Evolutionary conservation across 2,113 vertebrate genomes (phyloP), one percentile per base, ranked within the genome.

Genomic region (Oceanodroma tethys): DNA sequence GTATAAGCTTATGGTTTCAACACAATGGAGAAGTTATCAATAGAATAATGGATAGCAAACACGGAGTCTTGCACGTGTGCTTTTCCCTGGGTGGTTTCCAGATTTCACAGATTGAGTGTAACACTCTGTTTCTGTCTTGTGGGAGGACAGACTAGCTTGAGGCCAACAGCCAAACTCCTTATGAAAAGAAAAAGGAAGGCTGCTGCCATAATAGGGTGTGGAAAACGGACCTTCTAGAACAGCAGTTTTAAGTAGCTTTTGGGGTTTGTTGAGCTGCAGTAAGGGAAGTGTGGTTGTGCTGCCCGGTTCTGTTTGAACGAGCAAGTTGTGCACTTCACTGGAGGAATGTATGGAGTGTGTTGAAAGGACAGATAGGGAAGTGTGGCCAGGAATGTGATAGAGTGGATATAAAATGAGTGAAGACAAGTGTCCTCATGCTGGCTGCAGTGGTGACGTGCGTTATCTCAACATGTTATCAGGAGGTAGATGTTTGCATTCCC

Each of bases 361-460:
- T 95, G 96, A 97, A 96, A 97, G 93, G 91, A 92, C 52, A 97
- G 97, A 96, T 96, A 93, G 70, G 82, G 78, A 97, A 95, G 93
- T 86, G 95, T 94, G 81, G 88, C 79, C 85, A 97, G 93, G 90
- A 80, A 83, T 92, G 88, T 85, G 96, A 93, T 95, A 67, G 71
- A 67, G 74, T 81, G 90, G 95, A 83, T 91, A 81, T 45, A 84
- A 97, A 97, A 95, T 84, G 93, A 85, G 89, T 76, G 83, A 93
- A 97, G 96, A 96, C 97, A 96, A 97, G 93, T 52, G 81, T 95
- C 92, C 94, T 97, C 88, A 40, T 67, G 95, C 88, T 96, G 85
- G 92, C 94, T 70, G 66, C 80, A 52, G 93, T 72, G 95, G 90
- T 95, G 96, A 97, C 94, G 93, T 36, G 40, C 32, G 4, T 65